Percentiles rank a stretch among this genome's conserved stretches.
Conservation (phyloP, 2,888 invertebrate genomes). For the Pseudoips prasinana region DNA sequence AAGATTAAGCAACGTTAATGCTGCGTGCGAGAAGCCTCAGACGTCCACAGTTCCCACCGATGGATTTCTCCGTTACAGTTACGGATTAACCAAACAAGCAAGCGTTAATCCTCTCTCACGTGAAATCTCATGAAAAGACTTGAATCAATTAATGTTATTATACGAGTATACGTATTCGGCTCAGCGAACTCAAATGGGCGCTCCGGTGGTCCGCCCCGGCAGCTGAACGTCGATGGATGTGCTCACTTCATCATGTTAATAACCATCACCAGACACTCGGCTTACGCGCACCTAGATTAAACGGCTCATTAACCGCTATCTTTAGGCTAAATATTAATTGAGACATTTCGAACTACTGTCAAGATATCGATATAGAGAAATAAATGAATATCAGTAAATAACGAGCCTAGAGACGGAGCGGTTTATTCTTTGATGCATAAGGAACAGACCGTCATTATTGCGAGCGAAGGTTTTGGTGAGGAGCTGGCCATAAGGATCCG, state of each 20-base stretch:
- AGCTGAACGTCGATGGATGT: conserved; percentile 52
- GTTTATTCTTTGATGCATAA: conserved; percentile 49
- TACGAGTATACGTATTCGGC: conserved; percentile 43
- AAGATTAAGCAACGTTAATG: conserved; percentile 26
- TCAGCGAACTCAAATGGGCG: conserved; percentile 37
- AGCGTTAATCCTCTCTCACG: conserved; percentile 69
- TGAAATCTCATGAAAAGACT: conserved; percentile 66
- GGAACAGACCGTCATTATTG: conserved; percentile 55
- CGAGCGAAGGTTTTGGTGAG: conserved; percentile 51
- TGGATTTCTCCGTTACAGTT: conserved; percentile 27
- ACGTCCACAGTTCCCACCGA: conserved; percentile 54
- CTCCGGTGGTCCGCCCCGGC: conserved; percentile 59
- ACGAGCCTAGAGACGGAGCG: conserved; percentile 35
- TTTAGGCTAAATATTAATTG: conserved; percentile 80
- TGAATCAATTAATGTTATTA: conserved; percentile 60
- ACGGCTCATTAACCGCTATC: conserved; percentile 71
- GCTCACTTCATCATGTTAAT: conserved; percentile 74
- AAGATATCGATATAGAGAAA: conserved; percentile 52
- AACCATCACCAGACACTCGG: conserved; percentile 68
- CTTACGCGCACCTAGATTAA: conserved; percentile 75
- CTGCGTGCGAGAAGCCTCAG: conserved; percentile 36
- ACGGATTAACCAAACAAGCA: conserved; percentile 70
- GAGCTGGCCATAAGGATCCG: conserved; percentile 59
- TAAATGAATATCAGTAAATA: conserved; percentile 62
- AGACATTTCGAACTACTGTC: conserved; percentile 72